phyloP scores from a whole-genome alignment of 1,140 invertebrate species.

The Potamilus streckersoni region DNA sequence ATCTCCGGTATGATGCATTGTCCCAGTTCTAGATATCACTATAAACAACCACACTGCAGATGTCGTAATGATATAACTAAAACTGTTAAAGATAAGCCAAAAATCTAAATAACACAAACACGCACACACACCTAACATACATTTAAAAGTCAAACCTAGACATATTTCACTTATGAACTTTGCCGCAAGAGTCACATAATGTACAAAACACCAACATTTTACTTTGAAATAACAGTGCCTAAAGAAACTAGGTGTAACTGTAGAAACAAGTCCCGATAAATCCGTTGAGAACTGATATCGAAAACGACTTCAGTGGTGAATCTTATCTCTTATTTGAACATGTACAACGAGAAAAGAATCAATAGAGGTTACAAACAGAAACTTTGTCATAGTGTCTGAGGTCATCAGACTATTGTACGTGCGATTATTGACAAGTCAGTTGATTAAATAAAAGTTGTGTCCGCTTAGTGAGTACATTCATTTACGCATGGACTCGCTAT shows the following conservation, averaged over 20 bases:
- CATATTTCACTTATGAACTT: slow-evolving; percentile 4
- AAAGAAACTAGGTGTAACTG: slow-evolving; percentile 1
- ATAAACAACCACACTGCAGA: too few relatives aligned
- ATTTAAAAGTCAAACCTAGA: slow-evolving; percentile 15
- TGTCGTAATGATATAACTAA: too few relatives aligned
- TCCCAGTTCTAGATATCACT: too few relatives aligned
- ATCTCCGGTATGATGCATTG: too few relatives aligned
- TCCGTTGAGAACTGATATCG: slow-evolving; percentile 7
- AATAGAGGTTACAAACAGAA: slow-evolving; percentile 20
- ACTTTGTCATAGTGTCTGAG: slow-evolving; percentile 28
- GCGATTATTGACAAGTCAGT: slow-evolving; percentile 20
- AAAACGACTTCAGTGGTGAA: not conserved
- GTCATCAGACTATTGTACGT: slow-evolving; percentile 6
- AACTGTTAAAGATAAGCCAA: too few relatives aligned
- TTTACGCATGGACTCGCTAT: too few relatives aligned
- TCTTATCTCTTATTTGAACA: slow-evolving; percentile 24
- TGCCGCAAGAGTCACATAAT: slow-evolving; percentile 12
- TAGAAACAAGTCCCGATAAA: slow-evolving; percentile 10
- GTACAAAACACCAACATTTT: slow-evolving; percentile 17
- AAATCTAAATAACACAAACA: too few relatives aligned
- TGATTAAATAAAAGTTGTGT: slow-evolving; percentile 5
- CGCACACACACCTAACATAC: not conserved
- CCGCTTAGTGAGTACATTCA: not conserved
- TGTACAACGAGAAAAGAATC: slow-evolving; percentile 6
- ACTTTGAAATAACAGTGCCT: slow-evolving; percentile 9